These are phyloP conservation scores for Achatina immaculata DNA, from an alignment of 1,140 invertebrate species.

Conservation along the genomic window DNA sequence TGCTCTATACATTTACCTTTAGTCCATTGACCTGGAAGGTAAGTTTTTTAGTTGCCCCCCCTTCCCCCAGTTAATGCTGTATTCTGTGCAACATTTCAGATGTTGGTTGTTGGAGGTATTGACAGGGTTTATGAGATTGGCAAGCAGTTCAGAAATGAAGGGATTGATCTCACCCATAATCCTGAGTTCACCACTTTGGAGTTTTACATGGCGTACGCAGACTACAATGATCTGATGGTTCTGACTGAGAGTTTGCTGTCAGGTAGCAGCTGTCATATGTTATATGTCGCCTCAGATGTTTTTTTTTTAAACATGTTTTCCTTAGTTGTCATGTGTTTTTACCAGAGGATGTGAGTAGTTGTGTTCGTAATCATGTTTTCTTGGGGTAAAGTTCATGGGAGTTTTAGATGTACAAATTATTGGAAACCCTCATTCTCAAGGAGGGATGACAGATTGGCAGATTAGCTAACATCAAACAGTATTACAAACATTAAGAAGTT, in stretches of 20 bases:
- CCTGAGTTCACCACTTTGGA: conserved; percentile 99
- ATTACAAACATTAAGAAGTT: neutral
- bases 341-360: too few species aligned
- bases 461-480: too few species aligned
- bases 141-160: conserved; percentile 97
- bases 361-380: too few species aligned
- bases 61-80: neutral
- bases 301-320: too few species aligned
- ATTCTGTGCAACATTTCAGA: conserved; percentile 72
- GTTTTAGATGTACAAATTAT: too few species aligned
- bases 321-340: too few species aligned
- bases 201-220: conserved; percentile 99
- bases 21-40: too few species aligned
- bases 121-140: conserved; percentile 99
- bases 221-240: conserved; percentile 95
- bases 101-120: conserved; percentile 96
- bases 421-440: too few species aligned
- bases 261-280: conserved; percentile 69
- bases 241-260: conserved; percentile 94
- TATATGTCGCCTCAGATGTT: neutral
- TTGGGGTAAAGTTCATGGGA: too few species aligned
- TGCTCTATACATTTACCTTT: too few species aligned
- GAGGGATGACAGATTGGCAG: too few species aligned
- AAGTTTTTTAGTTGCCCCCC: too few species aligned
- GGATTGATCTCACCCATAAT: conserved; percentile 98